Base-by-base conservation (phyloP, 1,140 invertebrate genomes). In the Metaphire vulgaris region DNA sequence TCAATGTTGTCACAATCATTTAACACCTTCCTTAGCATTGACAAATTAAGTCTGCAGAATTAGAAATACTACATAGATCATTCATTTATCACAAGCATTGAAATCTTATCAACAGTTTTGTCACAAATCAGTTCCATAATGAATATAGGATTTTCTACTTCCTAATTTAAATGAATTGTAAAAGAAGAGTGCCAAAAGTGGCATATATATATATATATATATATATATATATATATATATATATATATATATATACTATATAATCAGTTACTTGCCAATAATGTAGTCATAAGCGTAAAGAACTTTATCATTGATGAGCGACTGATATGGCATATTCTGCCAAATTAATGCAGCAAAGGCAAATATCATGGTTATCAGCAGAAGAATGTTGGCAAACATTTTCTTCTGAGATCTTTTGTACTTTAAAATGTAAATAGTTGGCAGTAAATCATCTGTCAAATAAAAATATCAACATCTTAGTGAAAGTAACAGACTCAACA, bases 241-340 rank as follows among this genome's bases (percentile, higher is more conserved):
- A 14, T 69, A 69, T 14, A 69, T 14, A 2, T 26, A 69, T 2
- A 26, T 12, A 12, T 2, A 69, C 6, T 28, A n/a, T n/a, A n/a
- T n/a, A n/a, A n/a, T n/a, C n/a, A n/a, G n/a, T n/a, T n/a, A n/a
- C 72, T 21, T 41, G 56, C 72, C 72, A 41, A 73, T 73, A 41
- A 73, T 73, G 72, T 73, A 73, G 34, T 73, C 72, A 56, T 73
- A 73, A 21, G 72, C 33, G 26, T 73, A 73, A 28, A 64, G 41
- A 29, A 73, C 41, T 28, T 73, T 34, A 41, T 64, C 41, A 12
- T 41, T 73, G 28, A 73, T 34, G 28, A 73, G 72, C 2, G 72
- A 73, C 28, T 73, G 1, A 30, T 73, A 73, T 21, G 72, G 72
- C 15, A 73, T 1, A 73, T 73, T 73, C 33, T 73, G 72, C 72